These are phyloP conservation scores for Synchiropus splendidus DNA, from an alignment of 2,113 vertebrate genomes.

Conservation along the genomic window DNA sequence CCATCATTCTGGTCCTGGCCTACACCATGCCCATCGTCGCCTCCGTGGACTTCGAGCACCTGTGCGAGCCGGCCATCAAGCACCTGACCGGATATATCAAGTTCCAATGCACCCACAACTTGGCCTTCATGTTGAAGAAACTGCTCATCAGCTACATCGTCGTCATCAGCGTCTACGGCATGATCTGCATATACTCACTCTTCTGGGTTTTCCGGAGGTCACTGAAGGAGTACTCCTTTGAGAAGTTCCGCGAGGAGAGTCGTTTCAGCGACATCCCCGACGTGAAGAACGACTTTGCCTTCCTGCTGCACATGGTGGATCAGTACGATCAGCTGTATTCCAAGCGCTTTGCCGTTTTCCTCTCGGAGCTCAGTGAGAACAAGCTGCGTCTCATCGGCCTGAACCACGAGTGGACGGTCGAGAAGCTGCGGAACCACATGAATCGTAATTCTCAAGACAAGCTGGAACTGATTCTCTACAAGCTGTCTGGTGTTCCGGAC, in stretches of 20 bases:
- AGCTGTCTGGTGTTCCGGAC: constrained; percentile 90
- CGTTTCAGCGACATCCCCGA: constrained; percentile 98
- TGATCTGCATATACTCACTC: constrained; percentile 90
- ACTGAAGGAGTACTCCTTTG: constrained; percentile 95
- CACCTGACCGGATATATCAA: constrained; percentile 86
- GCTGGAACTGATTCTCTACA: constrained; percentile 88
- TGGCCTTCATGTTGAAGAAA: constrained; percentile 97
- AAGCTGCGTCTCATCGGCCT: constrained; percentile 91
- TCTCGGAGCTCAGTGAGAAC: constrained; percentile 97
- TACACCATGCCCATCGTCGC: constrained; percentile 93
- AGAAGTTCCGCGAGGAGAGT: constrained; percentile 94
- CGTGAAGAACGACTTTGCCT: constrained; percentile 96
- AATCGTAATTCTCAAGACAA: constrained; percentile 88
- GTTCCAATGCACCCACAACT: constrained; percentile 94
- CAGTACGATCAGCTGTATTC: constrained; percentile 96
- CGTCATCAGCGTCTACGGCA: constrained; percentile 88
- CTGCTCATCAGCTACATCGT: constrained; percentile 94
- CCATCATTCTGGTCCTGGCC: constrained; percentile 92
- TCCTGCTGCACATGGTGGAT: constrained; percentile 97
- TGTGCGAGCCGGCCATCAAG: constrained; percentile 82
- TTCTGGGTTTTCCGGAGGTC: constrained; percentile 95
- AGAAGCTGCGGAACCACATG: constrained; percentile 89
- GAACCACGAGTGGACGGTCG: constrained; percentile 96
- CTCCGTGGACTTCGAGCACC: constrained; percentile 86
- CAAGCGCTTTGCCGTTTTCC: constrained; percentile 91